phyloP scores from a whole-genome alignment of 2,113 vertebrate species.

The Alouatta palliata region DNA sequence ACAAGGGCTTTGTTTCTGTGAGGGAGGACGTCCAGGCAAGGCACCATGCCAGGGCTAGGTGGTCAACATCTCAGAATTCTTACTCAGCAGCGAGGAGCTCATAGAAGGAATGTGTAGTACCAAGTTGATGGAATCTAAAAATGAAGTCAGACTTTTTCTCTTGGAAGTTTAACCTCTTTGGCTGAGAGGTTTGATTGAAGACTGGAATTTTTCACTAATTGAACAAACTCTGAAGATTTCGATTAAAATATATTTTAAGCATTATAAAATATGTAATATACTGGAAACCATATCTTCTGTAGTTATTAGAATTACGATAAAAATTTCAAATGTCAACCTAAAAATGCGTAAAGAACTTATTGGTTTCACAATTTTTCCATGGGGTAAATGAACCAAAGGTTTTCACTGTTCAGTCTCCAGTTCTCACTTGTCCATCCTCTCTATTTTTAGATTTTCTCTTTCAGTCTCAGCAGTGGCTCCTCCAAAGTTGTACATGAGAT shows the following conservation, averaged over 20 bases:
- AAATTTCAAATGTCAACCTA: neutral
- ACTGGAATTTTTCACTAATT: neutral
- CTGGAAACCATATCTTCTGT: neutral
- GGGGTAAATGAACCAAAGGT: neutral
- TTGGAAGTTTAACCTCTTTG: neutral
- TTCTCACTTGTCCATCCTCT: neutral
- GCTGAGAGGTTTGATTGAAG: neutral
- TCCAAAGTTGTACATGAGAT: neutral
- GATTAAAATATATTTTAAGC: neutral
- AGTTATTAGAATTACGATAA: neutral
- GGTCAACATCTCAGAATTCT: neutral
- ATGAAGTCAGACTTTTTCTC: neutral
- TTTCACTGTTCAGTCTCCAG: neutral
- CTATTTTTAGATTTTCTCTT: neutral
- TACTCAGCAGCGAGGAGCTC: neutral
- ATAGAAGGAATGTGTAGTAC: neutral
- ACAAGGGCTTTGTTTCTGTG: neutral
- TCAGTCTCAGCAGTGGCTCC: neutral
- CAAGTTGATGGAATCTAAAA: neutral
- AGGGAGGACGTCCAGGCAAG: neutral
- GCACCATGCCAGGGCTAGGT: rapidly evolving
- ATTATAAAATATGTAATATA: neutral
- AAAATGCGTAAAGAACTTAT: neutral
- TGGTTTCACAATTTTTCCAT: neutral
- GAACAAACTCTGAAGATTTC: neutral